phyloP scores from a whole-genome alignment of 2,888 invertebrate genomes.

The Philonicus albiceps region DNA sequence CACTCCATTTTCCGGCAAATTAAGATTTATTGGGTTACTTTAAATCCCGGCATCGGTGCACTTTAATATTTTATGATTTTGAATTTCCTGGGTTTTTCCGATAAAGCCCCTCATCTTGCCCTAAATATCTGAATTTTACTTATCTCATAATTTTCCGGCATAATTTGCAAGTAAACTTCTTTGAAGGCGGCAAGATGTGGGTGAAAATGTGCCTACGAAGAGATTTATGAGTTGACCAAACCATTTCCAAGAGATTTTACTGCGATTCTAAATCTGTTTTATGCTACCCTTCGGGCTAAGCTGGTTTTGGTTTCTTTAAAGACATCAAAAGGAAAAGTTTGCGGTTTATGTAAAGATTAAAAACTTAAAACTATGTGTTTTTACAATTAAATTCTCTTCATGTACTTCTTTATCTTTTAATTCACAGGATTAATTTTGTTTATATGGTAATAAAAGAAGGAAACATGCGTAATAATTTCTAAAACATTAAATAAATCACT shows the following conservation, averaged over 20 bases:
- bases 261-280: not conserved
- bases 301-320: not conserved
- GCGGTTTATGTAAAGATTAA: not conserved
- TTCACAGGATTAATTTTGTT: no score
- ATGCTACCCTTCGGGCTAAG: not conserved
- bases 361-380: not conserved
- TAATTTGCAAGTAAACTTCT: not conserved
- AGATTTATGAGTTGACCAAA: not conserved
- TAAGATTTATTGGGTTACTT: not conserved
- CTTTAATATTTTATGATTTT: not conserved
- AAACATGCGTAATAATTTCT: no score
- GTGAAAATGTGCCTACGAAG: not conserved
- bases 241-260: not conserved
- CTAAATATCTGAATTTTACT: not conserved
- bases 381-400: not conserved
- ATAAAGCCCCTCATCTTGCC: not conserved
- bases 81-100: not conserved
- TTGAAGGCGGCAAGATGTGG: not conserved
- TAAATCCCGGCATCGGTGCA: not conserved
- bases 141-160: not conserved
- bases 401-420: not conserved
- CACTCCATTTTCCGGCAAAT: not conserved
- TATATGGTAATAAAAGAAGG: no score
- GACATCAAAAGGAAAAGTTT: not conserved
- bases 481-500: no score